Base-by-base conservation (phyloP, 2,888 invertebrate species). In the Mystacides longicornis region DNA sequence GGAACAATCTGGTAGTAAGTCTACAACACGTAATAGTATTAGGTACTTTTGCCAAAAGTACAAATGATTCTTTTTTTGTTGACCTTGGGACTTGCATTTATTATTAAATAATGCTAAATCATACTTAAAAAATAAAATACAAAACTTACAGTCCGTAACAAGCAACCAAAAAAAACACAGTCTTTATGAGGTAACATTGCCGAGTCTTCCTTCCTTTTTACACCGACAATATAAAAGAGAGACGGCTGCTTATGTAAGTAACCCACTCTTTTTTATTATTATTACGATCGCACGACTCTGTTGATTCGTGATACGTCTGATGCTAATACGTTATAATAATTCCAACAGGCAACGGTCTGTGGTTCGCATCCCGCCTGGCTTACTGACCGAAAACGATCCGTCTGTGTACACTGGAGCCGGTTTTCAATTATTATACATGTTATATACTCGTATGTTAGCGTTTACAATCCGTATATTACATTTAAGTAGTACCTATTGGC, bases 311-410 rank as follows among this genome's bases (percentile, higher is more conserved):
- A 21, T 5, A 16, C 43, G 45, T 5, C 11, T 23, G 51, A 23
- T 16, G 37, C 3, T n/a, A n/a, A 27, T 27, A 27, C 11, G 27
- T 27, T n/a, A 37, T 37, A 37, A 37, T 37, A 37, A 27, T n/a
- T 37, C 16, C 20, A 21, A 45, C 20, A 45, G 18, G 45, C 45
- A 45, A 45, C 43, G 49, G 54, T 54, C 37, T 22, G 49, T 18
- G 54, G 54, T 54, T 54, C 54, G 49, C 49, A 42, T 22, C 49
- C 49, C 49, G 49, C 23, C 54, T 49, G 54, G 49, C 49, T 54
- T 54, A 54, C 49, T 54, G 54, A 54, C 54, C 49, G 54, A 54
- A 54, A 54, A 54, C 20, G 31, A 19, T 22, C 21, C 19, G 31
- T n/a, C n/a, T n/a, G n/a, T n/a, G n/a, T n/a, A 37, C 37, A 37